Base-by-base conservation (phyloP, 2,797 vertebrate genomes). In the Hydrocynus forskahlii region DNA sequence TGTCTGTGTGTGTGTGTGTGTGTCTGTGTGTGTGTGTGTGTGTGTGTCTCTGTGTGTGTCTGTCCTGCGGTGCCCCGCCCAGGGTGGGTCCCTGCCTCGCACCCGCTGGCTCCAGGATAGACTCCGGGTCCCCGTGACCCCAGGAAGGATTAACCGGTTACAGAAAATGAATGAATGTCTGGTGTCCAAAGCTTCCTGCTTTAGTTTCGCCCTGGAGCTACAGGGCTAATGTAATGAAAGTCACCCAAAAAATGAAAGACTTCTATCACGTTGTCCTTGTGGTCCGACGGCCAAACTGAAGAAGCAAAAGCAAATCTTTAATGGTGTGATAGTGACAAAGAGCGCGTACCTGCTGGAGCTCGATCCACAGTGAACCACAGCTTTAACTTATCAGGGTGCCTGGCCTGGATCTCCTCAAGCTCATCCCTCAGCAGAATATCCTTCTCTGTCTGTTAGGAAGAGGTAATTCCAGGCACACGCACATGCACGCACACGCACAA, bases 291-390 rank as follows among this genome's bases (percentile, higher is more conserved):
- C 19, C 21, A 21, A 9, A 7, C 55, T 57, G 1, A 55, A 55
- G 17, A 55, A 5, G 16, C 5, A n/a, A 55, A 19, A 19, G 21
- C 23, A 29, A 4, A 38, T 5, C 19, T 19, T 21, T 43, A 29
- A 35, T 38, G 25, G 23, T 25, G 13, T 9, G 12, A 45, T 17
- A 71, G 14, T 40, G 35, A 40, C 23, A 29, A 63, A 52, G 16
- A 40, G 0, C 4, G 45, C 0, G 40, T 88, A 92, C 91, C 91
- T 75, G 83, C 82, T 19, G 89, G 80, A 54, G 88, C 89, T 66
- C 43, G 76, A 75, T 92, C 90, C 77, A 92, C 86, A 23, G 91
- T 91, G 60, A 87, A 92, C 91, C 91, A 92, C 52, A 92, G 79
- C 67, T 88, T 90, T 48, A 92, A 90, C 66, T 86, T 87, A 62